Evolutionary conservation across 2,113 vertebrate species (phyloP), one percentile per base, ranked within the genome.

Genomic region (Coregonus clupeaformis): DNA sequence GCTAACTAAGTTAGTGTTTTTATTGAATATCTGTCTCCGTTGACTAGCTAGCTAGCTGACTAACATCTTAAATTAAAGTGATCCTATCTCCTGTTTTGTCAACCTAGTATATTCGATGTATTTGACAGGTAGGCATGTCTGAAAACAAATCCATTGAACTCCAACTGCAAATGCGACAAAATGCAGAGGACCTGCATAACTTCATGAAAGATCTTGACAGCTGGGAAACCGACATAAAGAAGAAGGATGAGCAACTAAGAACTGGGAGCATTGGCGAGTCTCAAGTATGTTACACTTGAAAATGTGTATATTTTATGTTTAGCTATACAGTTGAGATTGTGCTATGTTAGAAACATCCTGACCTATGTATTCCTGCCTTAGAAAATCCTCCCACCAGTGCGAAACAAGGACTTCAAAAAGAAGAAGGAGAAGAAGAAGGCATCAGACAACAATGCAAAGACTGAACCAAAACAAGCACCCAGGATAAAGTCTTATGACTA

Each of bases 141-240:
- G 85, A 89, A 73, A 97, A 82, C 86, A 99, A 97, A 94, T 90
- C 94, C 0, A 2, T 96, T 57, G 97, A 98, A 73, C 81, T 98
- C 47, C 96, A 98, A 88, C 81, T 98, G 63, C 97, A 98, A 86
- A 92, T 98, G 86, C 94, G 95, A 36, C 96, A 98, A 75, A 98
- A 99, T 83, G 91, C 95, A 6, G 96, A 98, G 83, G 97, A 99
- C 64, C 87, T 98, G 73, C 95, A 97, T 18, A 94, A 94, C 85
- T 98, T 96, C 76, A 92, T 98, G 94, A 94, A 84, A 86, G 98
- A 98, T 6, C 90, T 99, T 75, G 94, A 95, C 76, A 94, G 74
- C 85, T 99, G 98, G 98, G 96, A 97, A 87, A 90, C 89, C n/a
- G 97, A 98, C 75, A 96, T 99, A 11, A 97, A 96, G 88, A 90